These are phyloP conservation scores for Tauraco hartlaubi DNA, from an alignment of 2,797 vertebrate genomes.

Conservation along the genomic window DNA sequence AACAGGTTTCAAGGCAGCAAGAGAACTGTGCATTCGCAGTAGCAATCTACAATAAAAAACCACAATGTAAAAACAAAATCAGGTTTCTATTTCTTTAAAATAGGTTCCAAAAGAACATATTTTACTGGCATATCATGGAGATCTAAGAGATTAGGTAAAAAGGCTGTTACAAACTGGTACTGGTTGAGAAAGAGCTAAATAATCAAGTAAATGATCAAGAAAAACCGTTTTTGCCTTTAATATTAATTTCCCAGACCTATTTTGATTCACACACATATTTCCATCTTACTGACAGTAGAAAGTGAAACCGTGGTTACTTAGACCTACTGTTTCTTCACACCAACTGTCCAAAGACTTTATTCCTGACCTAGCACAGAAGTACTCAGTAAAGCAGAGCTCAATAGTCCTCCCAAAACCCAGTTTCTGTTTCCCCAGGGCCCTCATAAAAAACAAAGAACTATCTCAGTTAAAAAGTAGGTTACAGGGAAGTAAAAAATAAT, in stretches of 20 bases:
- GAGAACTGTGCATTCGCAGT: fast-evolving
- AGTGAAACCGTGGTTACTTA: neutral
- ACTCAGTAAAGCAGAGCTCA: neutral
- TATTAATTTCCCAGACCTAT: neutral
- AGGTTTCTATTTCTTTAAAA: neutral
- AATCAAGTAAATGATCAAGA: neutral
- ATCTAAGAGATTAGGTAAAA: neutral
- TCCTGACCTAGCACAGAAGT: neutral
- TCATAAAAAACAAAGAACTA: neutral
- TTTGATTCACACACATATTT: neutral
- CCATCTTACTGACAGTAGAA: neutral
- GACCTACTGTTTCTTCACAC: neutral
- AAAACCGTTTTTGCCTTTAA: neutral
- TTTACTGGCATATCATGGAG: neutral
- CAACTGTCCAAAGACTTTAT: neutral
- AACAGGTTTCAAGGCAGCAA: neutral
- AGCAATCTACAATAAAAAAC: neutral
- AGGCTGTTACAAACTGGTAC: neutral
- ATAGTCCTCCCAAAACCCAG: neutral
- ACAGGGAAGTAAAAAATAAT: neutral
- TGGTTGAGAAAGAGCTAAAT: neutral
- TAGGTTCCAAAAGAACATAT: neutral
- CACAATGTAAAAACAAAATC: neutral
- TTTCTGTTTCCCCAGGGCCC: neutral
- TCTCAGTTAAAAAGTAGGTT: neutral